Base-by-base conservation (phyloP, 2,797 vertebrate genomes). In the Notolepis coatsorum region DNA sequence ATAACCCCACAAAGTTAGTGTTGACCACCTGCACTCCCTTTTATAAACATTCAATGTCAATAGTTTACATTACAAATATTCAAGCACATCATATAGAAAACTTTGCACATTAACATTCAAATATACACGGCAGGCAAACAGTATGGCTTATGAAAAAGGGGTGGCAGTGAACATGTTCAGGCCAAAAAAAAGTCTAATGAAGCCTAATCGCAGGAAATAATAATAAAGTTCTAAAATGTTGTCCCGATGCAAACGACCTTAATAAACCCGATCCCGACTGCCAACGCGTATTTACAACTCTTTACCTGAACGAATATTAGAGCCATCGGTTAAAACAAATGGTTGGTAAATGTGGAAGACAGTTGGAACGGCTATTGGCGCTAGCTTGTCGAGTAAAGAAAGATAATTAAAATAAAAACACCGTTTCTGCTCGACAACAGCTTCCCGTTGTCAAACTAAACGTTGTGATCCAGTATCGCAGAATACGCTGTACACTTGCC, bases 1-100 rank as follows among this genome's bases (percentile, higher is more conserved):
- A 9, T 51, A 33, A 13, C 28, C 30, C 4, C 23, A n/a, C n/a
- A 25, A 53, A 48, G 13, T 37, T n/a, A 43, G 42, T 28, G 24
- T 50, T 43, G 23, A 24, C 39, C 41, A 15, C n/a, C 18, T 24
- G 50, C 46, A 42, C 61, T 83, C 75, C 68, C 66, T 82, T 88
- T 79, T 71, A 48, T 76, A 72, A n/a, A 79, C 75, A 78, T 64
- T 79, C 60, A 71, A 15, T 48, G 69, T 53, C 69, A 68, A 49
- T 5, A n/a, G 18, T 56, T 80, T n/a, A 25, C 52, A 71, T 65
- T 37, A 31, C 60, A 39, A 35, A 23, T 51, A 23, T 45, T 75
- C 68, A 60, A 56, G 47, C 51, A 43, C 1, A 18, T 48, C 0
- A 41, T 27, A 27, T 68, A 80, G 64, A 75, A 80, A 75, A 58